phyloP scores from a whole-genome alignment of 2,888 invertebrate genomes.

The Morpho achilles region DNA sequence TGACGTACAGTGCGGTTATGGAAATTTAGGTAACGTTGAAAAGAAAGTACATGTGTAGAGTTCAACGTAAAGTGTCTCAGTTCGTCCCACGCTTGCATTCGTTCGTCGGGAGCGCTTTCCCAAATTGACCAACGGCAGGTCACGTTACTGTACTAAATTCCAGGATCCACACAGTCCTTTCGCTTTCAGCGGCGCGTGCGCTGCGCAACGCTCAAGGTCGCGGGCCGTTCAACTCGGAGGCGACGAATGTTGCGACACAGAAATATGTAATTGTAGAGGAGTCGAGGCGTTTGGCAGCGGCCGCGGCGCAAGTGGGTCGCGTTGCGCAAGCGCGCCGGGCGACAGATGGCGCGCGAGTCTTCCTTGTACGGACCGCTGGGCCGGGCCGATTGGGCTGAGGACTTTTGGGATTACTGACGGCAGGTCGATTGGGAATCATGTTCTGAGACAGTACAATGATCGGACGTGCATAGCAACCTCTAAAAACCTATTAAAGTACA shows the following conservation, averaged over 20 bases:
- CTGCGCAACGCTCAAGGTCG: conserved; percentile 75
- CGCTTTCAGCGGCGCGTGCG: conserved; percentile 72
- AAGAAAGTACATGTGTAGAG: too few relatives aligned
- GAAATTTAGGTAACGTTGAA: too few relatives aligned
- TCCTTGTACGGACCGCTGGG: conserved; percentile 57
- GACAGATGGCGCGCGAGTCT: conserved; percentile 73
- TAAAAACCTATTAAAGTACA: too few relatives aligned
- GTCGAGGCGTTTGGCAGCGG: conserved; percentile 74
- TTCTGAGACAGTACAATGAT: neutral
- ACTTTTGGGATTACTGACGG: too few relatives aligned
- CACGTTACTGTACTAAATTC: conserved; percentile 40
- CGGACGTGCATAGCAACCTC: too few relatives aligned
- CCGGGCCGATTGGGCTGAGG: neutral
- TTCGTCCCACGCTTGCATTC: too few relatives aligned
- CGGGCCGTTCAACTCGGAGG: conserved; percentile 79
- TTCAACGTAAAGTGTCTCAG: too few relatives aligned
- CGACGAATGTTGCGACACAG: conserved; percentile 75
- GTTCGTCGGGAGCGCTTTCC: conserved; percentile 9
- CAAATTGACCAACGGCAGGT: conserved; percentile 13
- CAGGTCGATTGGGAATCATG: conserved; percentile 11
- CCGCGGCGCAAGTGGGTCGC: conserved; percentile 70
- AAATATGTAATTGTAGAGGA: conserved; percentile 78
- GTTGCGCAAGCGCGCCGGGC: conserved; percentile 64
- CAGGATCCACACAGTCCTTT: conserved; percentile 61
- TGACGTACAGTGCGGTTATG: too few relatives aligned